Conservation (phyloP, 2,113 vertebrate species). For the Arvicanthis niloticus region DNA sequence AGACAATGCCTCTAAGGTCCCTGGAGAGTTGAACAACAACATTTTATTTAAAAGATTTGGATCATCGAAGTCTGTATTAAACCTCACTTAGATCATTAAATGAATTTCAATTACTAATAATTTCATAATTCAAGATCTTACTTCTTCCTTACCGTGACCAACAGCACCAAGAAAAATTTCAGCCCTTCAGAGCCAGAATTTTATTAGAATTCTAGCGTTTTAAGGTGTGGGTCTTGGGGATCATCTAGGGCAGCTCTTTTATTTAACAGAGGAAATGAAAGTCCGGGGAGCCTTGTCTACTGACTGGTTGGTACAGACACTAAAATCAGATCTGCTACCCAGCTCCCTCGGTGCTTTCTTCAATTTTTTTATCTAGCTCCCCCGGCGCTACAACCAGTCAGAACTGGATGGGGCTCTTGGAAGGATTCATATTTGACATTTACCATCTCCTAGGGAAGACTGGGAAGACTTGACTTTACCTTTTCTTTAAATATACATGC, state of each 20-base stretch:
- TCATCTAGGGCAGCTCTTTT: constrained; percentile 7
- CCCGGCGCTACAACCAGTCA: background rate
- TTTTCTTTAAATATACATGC: constrained; percentile 61
- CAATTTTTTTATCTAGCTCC: constrained; percentile 51
- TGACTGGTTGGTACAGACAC: background rate
- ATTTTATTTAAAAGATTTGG: constrained; percentile 43
- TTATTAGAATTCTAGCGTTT: constrained; percentile 47
- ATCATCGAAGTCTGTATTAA: background rate
- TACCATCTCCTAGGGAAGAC: constrained; percentile 26
- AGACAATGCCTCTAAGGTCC: background rate
- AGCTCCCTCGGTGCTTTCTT: constrained; percentile 7
- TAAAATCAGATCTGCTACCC: constrained; percentile 38
- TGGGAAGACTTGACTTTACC: constrained; percentile 10
- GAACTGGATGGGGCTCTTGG: background rate
- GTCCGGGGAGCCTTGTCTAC: background rate
- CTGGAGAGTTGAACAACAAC: background rate
- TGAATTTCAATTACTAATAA: constrained; percentile 43
- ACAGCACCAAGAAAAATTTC: constrained; percentile 37
- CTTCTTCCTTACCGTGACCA: constrained; percentile 27
- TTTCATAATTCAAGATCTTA: constrained; percentile 43
- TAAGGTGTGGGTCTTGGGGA: background rate
- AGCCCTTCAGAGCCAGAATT: constrained; percentile 3
- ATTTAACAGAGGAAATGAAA: constrained; percentile 22
- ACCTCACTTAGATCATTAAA: constrained; percentile 27
- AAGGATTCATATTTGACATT: constrained; percentile 47